A percentile compares a stretch with the other conserved stretches of the same genome.
These are phyloP conservation scores for Heliconius hewitsoni DNA, from an alignment of 1,140 invertebrate genomes.

Conservation along the genomic window DNA sequence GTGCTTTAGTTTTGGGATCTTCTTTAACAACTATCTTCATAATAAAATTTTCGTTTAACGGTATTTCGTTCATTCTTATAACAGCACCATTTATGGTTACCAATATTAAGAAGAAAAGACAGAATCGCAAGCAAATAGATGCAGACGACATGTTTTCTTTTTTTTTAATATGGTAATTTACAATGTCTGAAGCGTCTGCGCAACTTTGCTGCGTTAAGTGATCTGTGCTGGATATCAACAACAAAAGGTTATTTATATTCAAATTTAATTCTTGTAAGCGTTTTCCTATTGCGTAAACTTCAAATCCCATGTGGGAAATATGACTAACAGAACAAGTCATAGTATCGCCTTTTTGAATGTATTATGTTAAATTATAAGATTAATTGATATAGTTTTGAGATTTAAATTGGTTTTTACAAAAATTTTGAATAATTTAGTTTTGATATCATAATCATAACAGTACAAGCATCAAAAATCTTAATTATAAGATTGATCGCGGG, in stretches of 20 bases:
- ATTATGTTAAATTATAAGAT: background rate
- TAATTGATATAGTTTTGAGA: background rate
- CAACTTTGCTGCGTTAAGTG: background rate
- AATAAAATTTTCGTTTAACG: constrained; percentile 27
- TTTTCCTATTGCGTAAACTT: constrained; percentile 32
- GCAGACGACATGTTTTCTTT: constrained; percentile 20
- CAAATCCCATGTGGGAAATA: background rate
- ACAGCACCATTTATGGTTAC: constrained; percentile 33
- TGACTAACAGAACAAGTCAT: background rate
- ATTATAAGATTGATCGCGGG: no score
- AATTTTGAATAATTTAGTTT: no score
- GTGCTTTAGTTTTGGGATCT: constrained; percentile 22
- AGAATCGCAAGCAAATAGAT: background rate
- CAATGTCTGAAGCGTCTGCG: constrained; percentile 1
- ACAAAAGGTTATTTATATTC: constrained; percentile 17
- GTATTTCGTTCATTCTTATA: constrained; percentile 38
- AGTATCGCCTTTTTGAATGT: background rate
- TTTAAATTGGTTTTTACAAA: no score
- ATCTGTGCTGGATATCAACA: background rate
- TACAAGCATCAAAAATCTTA: no score
- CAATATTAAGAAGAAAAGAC: constrained; percentile 17
- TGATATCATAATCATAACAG: no score
- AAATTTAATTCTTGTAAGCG: background rate
- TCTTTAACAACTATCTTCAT: constrained; percentile 35
- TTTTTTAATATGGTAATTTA: background rate